A percentile compares a stretch with the other conserved stretches of the same genome.
phyloP scores from a whole-genome alignment of 2,888 invertebrate genomes.

The Microdon myrmicae region DNA sequence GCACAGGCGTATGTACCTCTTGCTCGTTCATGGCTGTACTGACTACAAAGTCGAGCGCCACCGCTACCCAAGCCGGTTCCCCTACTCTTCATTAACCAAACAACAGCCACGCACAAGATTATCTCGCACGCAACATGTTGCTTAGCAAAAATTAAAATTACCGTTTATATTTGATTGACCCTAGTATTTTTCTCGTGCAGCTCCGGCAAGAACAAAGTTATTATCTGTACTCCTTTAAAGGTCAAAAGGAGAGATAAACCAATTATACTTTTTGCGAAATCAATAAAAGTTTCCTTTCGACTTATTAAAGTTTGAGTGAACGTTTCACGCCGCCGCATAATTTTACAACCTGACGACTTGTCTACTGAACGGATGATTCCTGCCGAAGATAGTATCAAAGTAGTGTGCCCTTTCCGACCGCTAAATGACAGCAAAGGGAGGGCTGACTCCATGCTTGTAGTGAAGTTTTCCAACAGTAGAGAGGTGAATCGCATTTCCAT shows the following conservation, averaged over 20 bases:
- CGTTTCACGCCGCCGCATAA: constrained; percentile 6
- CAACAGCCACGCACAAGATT: too few relatives aligned
- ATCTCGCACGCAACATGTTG: too few relatives aligned
- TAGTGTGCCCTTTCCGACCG: constrained; percentile 99
- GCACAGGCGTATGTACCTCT: too few relatives aligned
- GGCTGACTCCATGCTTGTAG: constrained; percentile 97
- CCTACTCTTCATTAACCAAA: too few relatives aligned
- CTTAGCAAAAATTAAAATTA: too few relatives aligned
- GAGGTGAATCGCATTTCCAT: constrained; percentile 96
- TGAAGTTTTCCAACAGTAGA: constrained; percentile 94
- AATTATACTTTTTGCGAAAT: constrained; percentile 42
- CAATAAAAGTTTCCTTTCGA: too few relatives aligned
- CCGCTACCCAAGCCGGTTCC: too few relatives aligned
- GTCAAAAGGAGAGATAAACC: constrained; percentile 46
- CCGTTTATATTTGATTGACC: too few relatives aligned
- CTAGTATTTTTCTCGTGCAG: too few relatives aligned
- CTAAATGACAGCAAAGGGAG: constrained; percentile 98
- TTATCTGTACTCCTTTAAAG: constrained; percentile 24
- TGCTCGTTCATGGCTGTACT: too few relatives aligned
- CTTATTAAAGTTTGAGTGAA: constrained; percentile 4
- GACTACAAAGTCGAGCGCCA: too few relatives aligned
- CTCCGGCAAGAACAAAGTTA: too few relatives aligned
- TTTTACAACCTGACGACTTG: constrained; percentile 63
- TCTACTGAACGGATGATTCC: constrained; percentile 91
- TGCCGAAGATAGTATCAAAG: constrained; percentile 95